Evolutionary conservation across 1,140 invertebrate genomes (phyloP).

Genomic region (Oppia nitens): DNA sequence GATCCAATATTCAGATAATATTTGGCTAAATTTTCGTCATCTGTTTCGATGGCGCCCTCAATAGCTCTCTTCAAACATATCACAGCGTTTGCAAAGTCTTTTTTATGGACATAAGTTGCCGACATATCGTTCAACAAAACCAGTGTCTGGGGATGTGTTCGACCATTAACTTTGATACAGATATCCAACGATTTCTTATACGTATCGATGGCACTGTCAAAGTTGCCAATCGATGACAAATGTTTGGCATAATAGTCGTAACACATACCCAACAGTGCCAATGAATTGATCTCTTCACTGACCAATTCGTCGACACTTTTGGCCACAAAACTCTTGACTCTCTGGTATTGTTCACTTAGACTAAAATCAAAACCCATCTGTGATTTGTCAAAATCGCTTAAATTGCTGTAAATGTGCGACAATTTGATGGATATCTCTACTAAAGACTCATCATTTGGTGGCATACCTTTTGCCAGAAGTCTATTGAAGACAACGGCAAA

Average conservation of each 20-base stretch:
- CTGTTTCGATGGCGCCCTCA: slow-evolving; percentile 40
- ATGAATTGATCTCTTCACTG: slow-evolving; percentile 2
- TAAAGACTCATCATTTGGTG: slow-evolving; percentile 53
- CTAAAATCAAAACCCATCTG: slow-evolving; percentile 57
- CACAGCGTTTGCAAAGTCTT: slow-evolving; percentile 40
- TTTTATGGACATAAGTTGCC: slow-evolving; percentile 43
- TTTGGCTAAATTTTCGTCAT: slow-evolving; percentile 37
- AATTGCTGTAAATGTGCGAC: slow-evolving; percentile 33
- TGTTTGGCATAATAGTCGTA: slow-evolving; percentile 13
- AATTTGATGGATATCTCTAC: slow-evolving; percentile 50
- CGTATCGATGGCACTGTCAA: slow-evolving; percentile 43
- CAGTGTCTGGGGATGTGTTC: slow-evolving; percentile 49
- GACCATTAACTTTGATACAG: slow-evolving; percentile 44
- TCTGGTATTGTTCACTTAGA: slow-evolving; percentile 43
- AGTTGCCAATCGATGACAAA: slow-evolving; percentile 20
- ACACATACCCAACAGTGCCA: slow-evolving; percentile 8
- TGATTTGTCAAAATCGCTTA: slow-evolving; percentile 47
- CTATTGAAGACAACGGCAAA: slow-evolving; percentile 61
- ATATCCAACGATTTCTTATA: slow-evolving; percentile 50
- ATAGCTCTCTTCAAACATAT: slow-evolving; percentile 51
- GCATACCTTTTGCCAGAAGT: slow-evolving; percentile 45
- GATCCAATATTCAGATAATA: slow-evolving; percentile 62
- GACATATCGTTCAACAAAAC: slow-evolving; percentile 70
- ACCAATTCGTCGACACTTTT: slow-evolving; percentile 24
- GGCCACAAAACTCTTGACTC: slow-evolving; percentile 28